These are phyloP conservation scores for Chamaedrilus cognettii DNA, from an alignment of 2,888 invertebrate species.

Conservation along the genomic window DNA sequence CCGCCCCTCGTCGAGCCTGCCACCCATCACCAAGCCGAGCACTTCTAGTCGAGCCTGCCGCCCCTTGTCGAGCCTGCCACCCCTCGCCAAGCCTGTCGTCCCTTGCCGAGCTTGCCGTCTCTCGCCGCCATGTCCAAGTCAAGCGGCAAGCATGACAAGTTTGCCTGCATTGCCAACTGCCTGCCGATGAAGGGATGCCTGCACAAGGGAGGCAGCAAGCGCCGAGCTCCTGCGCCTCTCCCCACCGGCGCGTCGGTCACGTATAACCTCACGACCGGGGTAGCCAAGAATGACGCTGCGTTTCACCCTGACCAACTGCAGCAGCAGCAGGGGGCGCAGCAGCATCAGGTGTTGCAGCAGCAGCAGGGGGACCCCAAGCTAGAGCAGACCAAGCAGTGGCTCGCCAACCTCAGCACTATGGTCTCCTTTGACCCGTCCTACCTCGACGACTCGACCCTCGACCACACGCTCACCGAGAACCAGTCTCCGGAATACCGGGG, in stretches of 20 bases:
- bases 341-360: too few species aligned
- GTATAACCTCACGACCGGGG: not conserved
- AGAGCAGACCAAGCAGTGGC: conserved; percentile 24
- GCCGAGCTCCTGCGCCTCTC: not conserved
- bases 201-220: not conserved
- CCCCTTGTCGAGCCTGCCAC: too few species aligned
- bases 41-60: too few species aligned
- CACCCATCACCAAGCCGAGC: too few species aligned
- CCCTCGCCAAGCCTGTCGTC: too few species aligned
- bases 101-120: too few species aligned
- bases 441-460: conserved; percentile 2
- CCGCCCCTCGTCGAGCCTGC: too few species aligned
- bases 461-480: not conserved
- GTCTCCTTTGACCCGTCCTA: conserved; percentile 19
- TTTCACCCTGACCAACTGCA: not conserved
- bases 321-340: not conserved
- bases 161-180: too few species aligned
- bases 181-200: conserved; percentile 17
- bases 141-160: not conserved
- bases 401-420: conserved; percentile 23
- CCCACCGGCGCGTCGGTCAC: not conserved
- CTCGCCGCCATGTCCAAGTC: conserved; percentile 2
- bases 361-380: conserved; percentile 9
- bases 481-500: too few species aligned
- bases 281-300: not conserved